Evolutionary conservation across 2,797 vertebrate species (phyloP).

Genomic region (Sphenopsis melanotis): DNA sequence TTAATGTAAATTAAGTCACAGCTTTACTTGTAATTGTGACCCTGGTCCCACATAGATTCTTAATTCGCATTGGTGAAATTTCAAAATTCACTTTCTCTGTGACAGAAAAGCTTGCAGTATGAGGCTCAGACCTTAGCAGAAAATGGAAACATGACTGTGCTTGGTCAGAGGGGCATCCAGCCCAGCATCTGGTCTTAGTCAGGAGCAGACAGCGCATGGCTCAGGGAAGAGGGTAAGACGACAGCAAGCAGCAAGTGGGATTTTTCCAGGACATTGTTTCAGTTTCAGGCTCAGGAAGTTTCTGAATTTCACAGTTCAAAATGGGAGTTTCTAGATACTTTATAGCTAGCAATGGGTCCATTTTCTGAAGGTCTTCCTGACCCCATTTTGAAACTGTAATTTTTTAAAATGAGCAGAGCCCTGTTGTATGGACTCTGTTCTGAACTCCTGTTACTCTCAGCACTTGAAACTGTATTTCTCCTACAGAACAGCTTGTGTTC

Average conservation of each 20-base stretch:
- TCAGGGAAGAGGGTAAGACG: neutral
- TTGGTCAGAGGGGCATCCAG: neutral
- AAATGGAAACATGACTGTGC: neutral
- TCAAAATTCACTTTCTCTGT: neutral
- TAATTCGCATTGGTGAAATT: neutral
- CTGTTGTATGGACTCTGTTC: neutral
- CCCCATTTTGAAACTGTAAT: neutral
- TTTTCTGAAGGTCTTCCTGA: neutral
- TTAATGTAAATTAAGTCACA: neutral
- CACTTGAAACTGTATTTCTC: neutral
- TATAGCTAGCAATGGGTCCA: neutral
- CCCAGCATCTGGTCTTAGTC: neutral
- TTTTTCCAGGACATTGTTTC: neutral
- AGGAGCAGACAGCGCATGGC: neutral
- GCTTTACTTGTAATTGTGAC: neutral
- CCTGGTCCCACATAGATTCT: neutral
- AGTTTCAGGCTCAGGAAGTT: neutral
- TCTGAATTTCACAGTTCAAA: neutral
- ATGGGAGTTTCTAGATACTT: neutral
- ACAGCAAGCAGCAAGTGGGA: neutral
- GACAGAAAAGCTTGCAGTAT: fast-evolving
- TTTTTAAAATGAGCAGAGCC: neutral
- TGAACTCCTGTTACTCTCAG: neutral
- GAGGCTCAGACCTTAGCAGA: neutral
- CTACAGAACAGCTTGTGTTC: neutral